Evolutionary conservation across 53 echinoderm and acorn worm genomes (phyloP).

Genomic region (Paelopatides confundens): DNA sequence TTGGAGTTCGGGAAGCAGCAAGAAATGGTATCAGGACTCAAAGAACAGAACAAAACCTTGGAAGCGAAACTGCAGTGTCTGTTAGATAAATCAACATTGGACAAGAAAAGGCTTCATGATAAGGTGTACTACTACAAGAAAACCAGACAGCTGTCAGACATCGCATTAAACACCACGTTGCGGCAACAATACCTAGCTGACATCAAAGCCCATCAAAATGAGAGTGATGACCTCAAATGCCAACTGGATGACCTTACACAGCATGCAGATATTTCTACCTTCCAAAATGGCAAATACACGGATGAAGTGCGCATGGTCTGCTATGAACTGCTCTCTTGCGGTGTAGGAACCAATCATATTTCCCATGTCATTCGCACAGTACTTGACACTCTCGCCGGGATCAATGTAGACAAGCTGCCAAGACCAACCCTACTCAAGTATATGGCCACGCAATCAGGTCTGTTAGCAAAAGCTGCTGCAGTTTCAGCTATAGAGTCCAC

Average conservation of each 20-base stretch:
- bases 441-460: slow-evolving; percentile 70
- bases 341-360: slow-evolving; percentile 62
- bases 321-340: slow-evolving; percentile 65
- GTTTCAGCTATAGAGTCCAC: slow-evolving; percentile 52
- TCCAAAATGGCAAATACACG: slow-evolving; percentile 54
- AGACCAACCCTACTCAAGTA: slow-evolving; percentile 60
- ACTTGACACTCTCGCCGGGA: slow-evolving; percentile 45
- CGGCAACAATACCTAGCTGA: neutral
- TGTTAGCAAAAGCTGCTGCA: slow-evolving; percentile 59
- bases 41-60: neutral
- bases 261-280: slow-evolving; percentile 48
- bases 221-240: slow-evolving; percentile 48
- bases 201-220: slow-evolving; percentile 9
- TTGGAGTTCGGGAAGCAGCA: neutral
- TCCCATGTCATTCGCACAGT: slow-evolving; percentile 65
- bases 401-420: slow-evolving; percentile 64
- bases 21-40: neutral
- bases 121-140: neutral
- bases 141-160: neutral
- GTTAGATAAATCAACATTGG: neutral
- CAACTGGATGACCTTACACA: slow-evolving; percentile 75
- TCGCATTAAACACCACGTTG: neutral
- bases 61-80: neutral
- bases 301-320: slow-evolving; percentile 67
- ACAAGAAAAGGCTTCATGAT: neutral